phyloP scores from a whole-genome alignment of 1,140 invertebrate genomes.

The Eriocheir sinensis region DNA sequence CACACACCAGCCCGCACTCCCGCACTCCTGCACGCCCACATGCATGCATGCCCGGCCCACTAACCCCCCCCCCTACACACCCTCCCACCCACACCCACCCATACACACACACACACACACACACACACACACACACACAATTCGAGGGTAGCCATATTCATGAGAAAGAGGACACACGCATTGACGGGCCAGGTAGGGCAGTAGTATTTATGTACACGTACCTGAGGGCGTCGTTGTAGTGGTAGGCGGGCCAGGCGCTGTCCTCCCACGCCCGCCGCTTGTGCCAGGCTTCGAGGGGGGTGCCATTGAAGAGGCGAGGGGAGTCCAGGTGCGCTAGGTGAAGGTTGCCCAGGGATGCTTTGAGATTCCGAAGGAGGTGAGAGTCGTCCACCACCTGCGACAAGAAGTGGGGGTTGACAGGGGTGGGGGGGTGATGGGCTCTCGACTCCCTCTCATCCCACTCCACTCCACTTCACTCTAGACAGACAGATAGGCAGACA shows the following conservation, averaged over 20 bases:
- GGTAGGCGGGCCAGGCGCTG: slow-evolving; percentile 34
- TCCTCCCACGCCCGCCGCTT: neutral
- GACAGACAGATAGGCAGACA: too few species aligned
- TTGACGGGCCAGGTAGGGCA: too few species aligned
- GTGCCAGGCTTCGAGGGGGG: slow-evolving; percentile 40
- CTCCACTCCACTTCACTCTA: too few species aligned
- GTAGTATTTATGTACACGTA: neutral
- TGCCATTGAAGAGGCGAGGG: neutral
- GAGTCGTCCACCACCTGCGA: neutral
- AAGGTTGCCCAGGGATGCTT: neutral
- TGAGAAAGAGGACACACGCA: too few species aligned
- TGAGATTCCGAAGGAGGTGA: slow-evolving; percentile 4
- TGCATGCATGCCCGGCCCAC: neutral
- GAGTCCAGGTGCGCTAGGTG: slow-evolving; percentile 13
- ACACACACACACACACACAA: neutral
- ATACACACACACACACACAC: slow-evolving; percentile 18
- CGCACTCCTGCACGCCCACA: neutral
- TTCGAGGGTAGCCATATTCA: neutral
- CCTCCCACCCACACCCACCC: slow-evolving; percentile 19
- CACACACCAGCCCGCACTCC: neutral
- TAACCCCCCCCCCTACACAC: neutral
- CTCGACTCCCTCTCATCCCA: too few species aligned
- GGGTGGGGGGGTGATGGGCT: too few species aligned
- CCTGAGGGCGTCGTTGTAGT: slow-evolving; percentile 51
- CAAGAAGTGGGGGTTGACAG: neutral